phyloP scores from a whole-genome alignment of 2,113 vertebrate genomes.

The Forbesichthys agassizii region DNA sequence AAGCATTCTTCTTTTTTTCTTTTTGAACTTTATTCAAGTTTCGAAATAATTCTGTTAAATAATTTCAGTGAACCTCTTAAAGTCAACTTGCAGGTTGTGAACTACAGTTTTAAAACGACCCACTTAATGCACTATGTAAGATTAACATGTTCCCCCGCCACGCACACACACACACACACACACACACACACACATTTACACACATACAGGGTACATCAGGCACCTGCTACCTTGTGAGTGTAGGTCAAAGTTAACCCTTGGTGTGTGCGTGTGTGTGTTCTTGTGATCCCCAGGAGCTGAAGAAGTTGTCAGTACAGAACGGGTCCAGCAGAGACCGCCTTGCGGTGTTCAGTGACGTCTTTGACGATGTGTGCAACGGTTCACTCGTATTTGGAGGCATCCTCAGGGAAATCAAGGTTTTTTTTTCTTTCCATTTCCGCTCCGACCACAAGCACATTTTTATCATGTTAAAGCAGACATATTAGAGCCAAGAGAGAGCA shows the following conservation, averaged over 20 bases:
- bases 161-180: conserved; percentile 4
- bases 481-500: conserved; percentile 52
- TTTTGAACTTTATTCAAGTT: no score
- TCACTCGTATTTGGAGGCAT: conserved; percentile 79
- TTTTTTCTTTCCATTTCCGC: conserved; percentile 60
- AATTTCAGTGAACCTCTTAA: no score
- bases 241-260: neutral
- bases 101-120: neutral
- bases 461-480: conserved; percentile 56
- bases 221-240: neutral
- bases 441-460: conserved; percentile 67
- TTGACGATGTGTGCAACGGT: conserved; percentile 78
- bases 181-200: conserved; percentile 3
- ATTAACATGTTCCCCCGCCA: neutral
- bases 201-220: neutral
- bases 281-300: conserved; percentile 66
- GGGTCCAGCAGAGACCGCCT: conserved; percentile 66
- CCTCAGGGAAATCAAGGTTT: conserved; percentile 84
- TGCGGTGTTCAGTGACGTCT: conserved; percentile 72
- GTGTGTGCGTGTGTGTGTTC: conserved; percentile 34
- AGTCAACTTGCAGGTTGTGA: neutral
- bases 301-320: conserved; percentile 58
- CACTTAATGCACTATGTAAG: neutral
- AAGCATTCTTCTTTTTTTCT: no score
- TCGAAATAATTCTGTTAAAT: no score